Base-by-base conservation (phyloP, 2,113 vertebrate genomes). In the Amphilophus citrinellus region DNA sequence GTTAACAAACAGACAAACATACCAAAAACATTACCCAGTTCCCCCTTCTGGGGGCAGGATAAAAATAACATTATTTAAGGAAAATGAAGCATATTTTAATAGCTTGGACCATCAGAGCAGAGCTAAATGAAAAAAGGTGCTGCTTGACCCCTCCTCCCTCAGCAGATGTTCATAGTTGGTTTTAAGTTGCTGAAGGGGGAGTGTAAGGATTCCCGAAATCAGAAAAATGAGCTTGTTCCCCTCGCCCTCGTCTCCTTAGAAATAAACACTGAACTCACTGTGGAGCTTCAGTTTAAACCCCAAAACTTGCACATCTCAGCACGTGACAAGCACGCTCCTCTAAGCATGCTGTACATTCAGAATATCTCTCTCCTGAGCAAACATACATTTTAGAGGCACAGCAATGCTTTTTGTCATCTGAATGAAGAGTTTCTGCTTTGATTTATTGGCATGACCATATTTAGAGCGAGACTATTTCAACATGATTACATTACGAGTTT, bases 171-270 rank as follows among this genome's bases (percentile, higher is more conserved):
- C 83, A 57, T 82, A 83, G 50, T 61, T 85, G 39, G 73, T 62
- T 66, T 30, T 30, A 30, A 30, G 30, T 30, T 30, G 20, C 61
- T 80, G 59, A 18, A 79, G 58, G 58, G 18, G 35, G n/a, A 65
- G 20, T 11, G 35, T 65, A 39, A 22, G 61, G 35, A 37, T 91
- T 91, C 66, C 77, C 76, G 62, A 83, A 92, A 47, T 66, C 59
- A 82, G 78, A 83, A 87, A 89, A 77, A 50, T 17, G 2, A 50
- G 44, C 44, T 47, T 57, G 11, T 6, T 3, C n/a, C 10, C 39
- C 27, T 8, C 5, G 14, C 27, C 50, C 3, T 10, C 59, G 22
- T 77, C 58, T 35, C 6, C 2, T 2, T 9, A 14, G 15, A 35
- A 24, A 62, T 59, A 0, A 68, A 89, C 13, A 27, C 5, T 71